Conservation (phyloP, 2,113 vertebrate genomes). For the Synchiropus splendidus region DNA sequence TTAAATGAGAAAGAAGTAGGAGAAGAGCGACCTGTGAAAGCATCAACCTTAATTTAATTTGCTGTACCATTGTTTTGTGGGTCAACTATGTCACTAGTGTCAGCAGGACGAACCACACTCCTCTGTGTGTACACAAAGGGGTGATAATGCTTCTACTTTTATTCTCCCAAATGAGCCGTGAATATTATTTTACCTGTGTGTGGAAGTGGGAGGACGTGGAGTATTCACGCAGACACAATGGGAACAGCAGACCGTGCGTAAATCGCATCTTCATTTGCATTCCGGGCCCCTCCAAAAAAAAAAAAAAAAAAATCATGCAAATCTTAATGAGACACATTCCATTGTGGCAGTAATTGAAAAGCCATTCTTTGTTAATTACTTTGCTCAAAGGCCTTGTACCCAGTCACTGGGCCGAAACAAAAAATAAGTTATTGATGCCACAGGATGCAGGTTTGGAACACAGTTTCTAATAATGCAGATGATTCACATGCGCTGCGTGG, state of each 20-base stretch:
- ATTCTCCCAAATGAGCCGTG: constrained; percentile 62
- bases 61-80: constrained; percentile 4
- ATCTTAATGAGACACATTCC: constrained; percentile 70
- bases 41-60: too few relatives aligned
- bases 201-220: constrained; percentile 58
- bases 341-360: constrained; percentile 69
- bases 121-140: constrained; percentile 38
- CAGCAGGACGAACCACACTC: constrained; percentile 14
- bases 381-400: constrained; percentile 57
- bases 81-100: constrained; percentile 33
- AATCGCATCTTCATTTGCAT: constrained; percentile 74
- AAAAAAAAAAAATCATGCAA: constrained; percentile 57
- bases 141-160: constrained; percentile 41
- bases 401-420: constrained; percentile 62
- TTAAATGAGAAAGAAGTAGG: too few relatives aligned
- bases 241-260: constrained; percentile 67
- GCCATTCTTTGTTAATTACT: constrained; percentile 65
- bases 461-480: too few relatives aligned
- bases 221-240: constrained; percentile 61
- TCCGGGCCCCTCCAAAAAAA: constrained; percentile 22
- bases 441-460: too few relatives aligned
- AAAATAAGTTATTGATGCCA: constrained; percentile 61
- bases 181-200: constrained; percentile 69
- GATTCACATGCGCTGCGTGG: too few relatives aligned
- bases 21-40: too few relatives aligned